Evolutionary conservation across 2,113 vertebrate genomes (phyloP), one percentile per base, ranked within the genome.

Genomic region (Xenopus borealis): DNA sequence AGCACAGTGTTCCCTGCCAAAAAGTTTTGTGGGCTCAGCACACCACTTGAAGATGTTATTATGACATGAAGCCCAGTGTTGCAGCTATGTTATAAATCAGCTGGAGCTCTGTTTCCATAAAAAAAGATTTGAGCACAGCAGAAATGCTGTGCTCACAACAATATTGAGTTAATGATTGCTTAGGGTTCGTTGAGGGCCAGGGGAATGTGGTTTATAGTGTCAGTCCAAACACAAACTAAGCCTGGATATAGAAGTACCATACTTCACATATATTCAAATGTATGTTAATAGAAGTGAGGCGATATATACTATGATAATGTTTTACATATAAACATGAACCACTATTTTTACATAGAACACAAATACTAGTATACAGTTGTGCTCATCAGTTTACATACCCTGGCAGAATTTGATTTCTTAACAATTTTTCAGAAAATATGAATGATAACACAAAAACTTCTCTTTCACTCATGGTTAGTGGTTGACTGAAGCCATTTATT

Each of bases 21-120:
- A 33, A 6, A 30, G 11, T n/a, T 17, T 61, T 68, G 9, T 19
- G 5, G 53, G 16, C 23, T 23, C 53, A 50, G 12, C 63, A 46
- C 63, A 45, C 33, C 20, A 75, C 72, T 75, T 75, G 23, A 53
- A 55, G 58, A 59, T 74, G 72, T 74, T 74, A 74, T 74, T 74
- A 74, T 75, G 72, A 61, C 72, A 75, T 19, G n/a, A 5, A 68
- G 13, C 50, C 64, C 23, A 75, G 61, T 11, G 23, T 30, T 47
- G 64, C 40, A 47, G 64, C 33, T 64, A 17, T 33, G 4, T 19
- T 59, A 16, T 74, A 46, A 74, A 59, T 61, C 58, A 67, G 18
- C 33, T 6, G 62, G n/a, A 23, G 63, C 20, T 18, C 27, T 61
- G 53, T 46, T 61, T 59, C 44, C 16, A 61, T 33, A 75, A 58